A percentile compares a stretch with the other conserved stretches of the same genome.
Evolutionary conservation across 2,113 vertebrate species (phyloP).

Genomic region (Leucopsar rothschildi): DNA sequence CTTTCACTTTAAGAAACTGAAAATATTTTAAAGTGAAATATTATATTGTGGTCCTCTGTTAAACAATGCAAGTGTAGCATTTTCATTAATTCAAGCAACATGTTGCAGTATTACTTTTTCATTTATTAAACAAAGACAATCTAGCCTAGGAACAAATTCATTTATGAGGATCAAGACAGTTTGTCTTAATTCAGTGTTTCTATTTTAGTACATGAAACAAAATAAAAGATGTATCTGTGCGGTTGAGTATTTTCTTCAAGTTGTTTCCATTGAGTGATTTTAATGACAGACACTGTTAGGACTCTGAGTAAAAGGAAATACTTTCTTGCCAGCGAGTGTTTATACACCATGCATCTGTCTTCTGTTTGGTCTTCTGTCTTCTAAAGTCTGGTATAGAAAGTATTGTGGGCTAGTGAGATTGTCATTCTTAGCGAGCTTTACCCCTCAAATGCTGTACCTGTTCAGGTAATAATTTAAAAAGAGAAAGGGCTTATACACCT

Average conservation of each 20-base stretch:
- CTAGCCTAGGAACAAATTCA: background rate
- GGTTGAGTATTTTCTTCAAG: background rate
- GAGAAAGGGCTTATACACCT: accelerated
- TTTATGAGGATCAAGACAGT: background rate
- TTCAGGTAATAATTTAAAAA: background rate
- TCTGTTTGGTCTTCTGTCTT: background rate
- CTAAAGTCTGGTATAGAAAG: background rate
- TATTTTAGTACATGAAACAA: background rate
- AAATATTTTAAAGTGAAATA: background rate
- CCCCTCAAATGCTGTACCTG: background rate
- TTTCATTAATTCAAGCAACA: background rate
- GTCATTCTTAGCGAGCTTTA: background rate
- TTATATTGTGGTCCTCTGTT: background rate
- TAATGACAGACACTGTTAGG: background rate
- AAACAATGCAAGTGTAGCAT: background rate
- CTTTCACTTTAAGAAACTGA: background rate
- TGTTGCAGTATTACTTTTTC: background rate
- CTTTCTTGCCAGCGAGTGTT: background rate
- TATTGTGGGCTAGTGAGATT: background rate
- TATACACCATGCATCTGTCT: background rate
- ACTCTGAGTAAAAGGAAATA: background rate
- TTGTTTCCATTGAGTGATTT: background rate
- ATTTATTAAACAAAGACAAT: background rate
- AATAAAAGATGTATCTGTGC: background rate
- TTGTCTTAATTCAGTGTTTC: background rate